These are phyloP conservation scores for Ganaspis sp. DNA, from an alignment of 1,140 invertebrate genomes.

Conservation along the genomic window DNA sequence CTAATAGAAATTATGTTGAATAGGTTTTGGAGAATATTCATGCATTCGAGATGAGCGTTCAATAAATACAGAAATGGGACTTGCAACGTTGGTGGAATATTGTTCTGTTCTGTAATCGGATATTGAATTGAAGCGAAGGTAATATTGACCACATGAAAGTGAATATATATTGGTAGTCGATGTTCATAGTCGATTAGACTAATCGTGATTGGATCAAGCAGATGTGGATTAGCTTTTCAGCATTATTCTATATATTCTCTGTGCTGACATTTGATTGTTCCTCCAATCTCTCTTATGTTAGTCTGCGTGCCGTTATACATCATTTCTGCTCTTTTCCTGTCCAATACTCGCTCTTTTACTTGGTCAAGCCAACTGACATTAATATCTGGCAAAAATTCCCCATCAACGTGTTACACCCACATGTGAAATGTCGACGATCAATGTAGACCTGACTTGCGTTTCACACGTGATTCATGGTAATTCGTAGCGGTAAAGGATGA, in stretches of 20 bases:
- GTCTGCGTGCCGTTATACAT: not conserved
- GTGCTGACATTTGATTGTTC: not conserved
- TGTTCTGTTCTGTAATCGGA: not conserved
- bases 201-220: conserved; percentile 25
- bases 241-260: not conserved
- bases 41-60: not conserved
- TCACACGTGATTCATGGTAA: conserved; percentile 25
- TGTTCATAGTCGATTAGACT: conserved; percentile 19
- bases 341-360: not conserved
- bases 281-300: not conserved
- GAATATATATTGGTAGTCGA: conserved; percentile 15
- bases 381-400: not conserved
- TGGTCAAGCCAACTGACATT: not conserved
- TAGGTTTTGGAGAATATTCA: not conserved
- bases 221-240: not conserved
- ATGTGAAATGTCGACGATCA: conserved; percentile 4
- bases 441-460: conserved; percentile 29
- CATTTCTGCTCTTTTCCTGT: not conserved
- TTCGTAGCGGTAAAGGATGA: conserved; percentile 11
- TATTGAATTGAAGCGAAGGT: conserved; percentile 3
- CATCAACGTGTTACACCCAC: not conserved
- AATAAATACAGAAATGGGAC: not conserved
- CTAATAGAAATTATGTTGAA: too few relatives aligned
- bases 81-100: not conserved
- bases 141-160: conserved; percentile 24